phyloP scores from a whole-genome alignment of 2,888 invertebrate genomes.

The Oasisia sp. region DNA sequence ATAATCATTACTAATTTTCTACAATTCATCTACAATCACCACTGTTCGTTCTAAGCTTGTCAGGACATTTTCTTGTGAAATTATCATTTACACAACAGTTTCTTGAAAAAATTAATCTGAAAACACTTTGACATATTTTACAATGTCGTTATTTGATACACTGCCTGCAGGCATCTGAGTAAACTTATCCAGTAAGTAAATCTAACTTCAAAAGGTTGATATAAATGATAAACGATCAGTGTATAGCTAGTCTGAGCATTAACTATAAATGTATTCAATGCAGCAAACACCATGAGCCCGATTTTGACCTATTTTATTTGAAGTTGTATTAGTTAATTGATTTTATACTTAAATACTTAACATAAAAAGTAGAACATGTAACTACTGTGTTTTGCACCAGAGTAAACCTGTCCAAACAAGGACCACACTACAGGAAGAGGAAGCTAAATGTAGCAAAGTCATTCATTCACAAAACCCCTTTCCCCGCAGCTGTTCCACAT shows the following conservation, averaged over 20 bases:
- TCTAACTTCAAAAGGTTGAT: not conserved
- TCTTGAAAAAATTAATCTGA: not conserved
- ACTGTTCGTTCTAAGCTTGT: not conserved
- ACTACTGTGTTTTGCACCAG: not conserved
- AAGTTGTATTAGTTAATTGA: not conserved
- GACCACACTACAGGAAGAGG: not conserved
- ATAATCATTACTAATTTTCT: not conserved
- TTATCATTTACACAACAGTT: too few species aligned
- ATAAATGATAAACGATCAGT: not conserved
- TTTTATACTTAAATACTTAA: constrained; percentile 24
- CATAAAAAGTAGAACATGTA: not conserved
- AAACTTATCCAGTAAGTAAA: not conserved
- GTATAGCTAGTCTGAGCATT: not conserved
- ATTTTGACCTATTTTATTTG: not conserved
- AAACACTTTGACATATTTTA: not conserved
- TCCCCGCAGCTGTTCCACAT: not conserved
- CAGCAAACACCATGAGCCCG: not conserved
- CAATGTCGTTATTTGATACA: not conserved
- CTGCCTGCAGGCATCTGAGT: not conserved
- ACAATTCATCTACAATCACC: not conserved
- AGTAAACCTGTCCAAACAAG: not conserved
- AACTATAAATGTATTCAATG: constrained; percentile 6
- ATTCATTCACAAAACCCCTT: not conserved
- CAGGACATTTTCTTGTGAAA: not conserved
- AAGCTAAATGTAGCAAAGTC: not conserved